Conservation (phyloP, 2,797 vertebrate species). For the Peromyscus attwateri region DNA sequence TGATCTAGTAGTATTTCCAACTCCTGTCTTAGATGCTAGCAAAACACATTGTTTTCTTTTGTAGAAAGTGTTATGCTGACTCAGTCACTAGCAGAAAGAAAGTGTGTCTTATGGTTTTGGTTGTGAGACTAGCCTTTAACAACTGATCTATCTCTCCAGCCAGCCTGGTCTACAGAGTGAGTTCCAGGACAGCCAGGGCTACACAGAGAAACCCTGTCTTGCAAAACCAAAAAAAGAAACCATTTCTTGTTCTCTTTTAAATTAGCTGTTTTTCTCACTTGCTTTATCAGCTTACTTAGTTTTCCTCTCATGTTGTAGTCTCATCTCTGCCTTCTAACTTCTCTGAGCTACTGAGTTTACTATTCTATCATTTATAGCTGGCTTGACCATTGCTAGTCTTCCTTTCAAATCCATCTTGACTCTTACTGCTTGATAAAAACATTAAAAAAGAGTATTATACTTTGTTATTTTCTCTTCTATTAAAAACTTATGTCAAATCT, state of each 20-base stretch:
- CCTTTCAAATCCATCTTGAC: not conserved
- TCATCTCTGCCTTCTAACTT: not conserved
- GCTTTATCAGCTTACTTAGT: not conserved
- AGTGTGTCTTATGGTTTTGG: not conserved
- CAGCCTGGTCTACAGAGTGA: not conserved
- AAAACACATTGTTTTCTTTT: not conserved
- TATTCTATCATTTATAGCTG: not conserved
- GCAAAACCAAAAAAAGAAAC: not conserved
- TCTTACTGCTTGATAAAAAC: not conserved
- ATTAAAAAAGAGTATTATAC: not conserved
- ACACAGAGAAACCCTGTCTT: not conserved
- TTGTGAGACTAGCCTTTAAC: not conserved
- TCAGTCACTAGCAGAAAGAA: not conserved
- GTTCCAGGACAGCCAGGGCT: not conserved
- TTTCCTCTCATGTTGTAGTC: not conserved
- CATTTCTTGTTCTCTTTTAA: not conserved
- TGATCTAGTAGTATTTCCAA: not conserved
- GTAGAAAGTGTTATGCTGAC: not conserved
- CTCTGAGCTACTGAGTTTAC: slow-evolving; percentile 9
- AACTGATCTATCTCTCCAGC: not conserved
- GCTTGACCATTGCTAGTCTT: not conserved
- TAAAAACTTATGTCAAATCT: not conserved
- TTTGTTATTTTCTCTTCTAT: not conserved
- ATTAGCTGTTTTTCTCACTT: not conserved
- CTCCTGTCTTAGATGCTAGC: not conserved